Conservation (phyloP, 2,888 invertebrate genomes). For the Choreutis nemorana region DNA sequence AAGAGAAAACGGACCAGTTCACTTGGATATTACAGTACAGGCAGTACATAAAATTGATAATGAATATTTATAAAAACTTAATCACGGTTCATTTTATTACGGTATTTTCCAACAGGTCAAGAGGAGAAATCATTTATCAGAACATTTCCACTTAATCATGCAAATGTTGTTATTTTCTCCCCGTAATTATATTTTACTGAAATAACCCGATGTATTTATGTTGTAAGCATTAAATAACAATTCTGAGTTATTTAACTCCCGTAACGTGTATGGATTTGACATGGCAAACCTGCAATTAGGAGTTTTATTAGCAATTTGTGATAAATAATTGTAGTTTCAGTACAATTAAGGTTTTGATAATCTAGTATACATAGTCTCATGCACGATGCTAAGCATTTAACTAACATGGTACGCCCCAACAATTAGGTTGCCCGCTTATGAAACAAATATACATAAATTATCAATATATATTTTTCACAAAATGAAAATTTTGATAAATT, state of each 20-base stretch:
- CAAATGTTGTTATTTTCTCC: slow-evolving; percentile 34
- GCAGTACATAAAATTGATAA: slow-evolving; percentile 58
- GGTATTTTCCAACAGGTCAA: slow-evolving; percentile 44
- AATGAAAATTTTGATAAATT: too few relatives aligned
- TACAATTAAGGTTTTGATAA: too few relatives aligned
- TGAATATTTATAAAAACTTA: slow-evolving; percentile 63
- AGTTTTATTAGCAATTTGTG: too few relatives aligned
- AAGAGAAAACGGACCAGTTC: slow-evolving; percentile 64
- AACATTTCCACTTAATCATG: slow-evolving; percentile 52
- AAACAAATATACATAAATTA: too few relatives aligned
- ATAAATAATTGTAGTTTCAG: too few relatives aligned
- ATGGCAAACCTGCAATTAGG: too few relatives aligned
- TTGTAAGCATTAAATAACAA: neutral
- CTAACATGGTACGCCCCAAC: too few relatives aligned
- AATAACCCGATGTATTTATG: slow-evolving; percentile 2
- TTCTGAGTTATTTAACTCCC: slow-evolving; percentile 1
- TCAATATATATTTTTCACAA: too few relatives aligned
- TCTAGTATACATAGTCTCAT: too few relatives aligned
- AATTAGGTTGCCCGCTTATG: too few relatives aligned
- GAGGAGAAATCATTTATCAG: slow-evolving; percentile 51
- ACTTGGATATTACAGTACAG: slow-evolving; percentile 47
- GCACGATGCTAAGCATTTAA: too few relatives aligned
- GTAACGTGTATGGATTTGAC: too few relatives aligned
- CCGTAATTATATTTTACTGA: slow-evolving; percentile 32
- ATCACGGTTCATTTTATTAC: slow-evolving; percentile 46